Evolutionary conservation across 2,113 vertebrate species (phyloP).

Genomic region (Aspidoscelis tigris): DNA sequence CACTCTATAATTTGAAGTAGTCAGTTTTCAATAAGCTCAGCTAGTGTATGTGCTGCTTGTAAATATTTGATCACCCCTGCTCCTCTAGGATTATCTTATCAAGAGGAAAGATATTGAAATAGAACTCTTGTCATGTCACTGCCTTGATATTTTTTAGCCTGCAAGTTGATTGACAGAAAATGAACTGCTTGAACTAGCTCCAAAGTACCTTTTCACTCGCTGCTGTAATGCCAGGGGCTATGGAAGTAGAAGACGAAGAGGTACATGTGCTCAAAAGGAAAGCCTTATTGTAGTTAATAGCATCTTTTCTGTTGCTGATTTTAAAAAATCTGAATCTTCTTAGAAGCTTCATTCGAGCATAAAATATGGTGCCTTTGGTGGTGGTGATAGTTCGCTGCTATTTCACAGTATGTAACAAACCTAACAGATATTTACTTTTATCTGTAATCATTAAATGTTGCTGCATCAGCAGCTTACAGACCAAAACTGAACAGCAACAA

Average conservation of each 20-base stretch:
- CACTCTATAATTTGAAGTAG: slow-evolving; percentile 60
- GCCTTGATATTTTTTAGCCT: slow-evolving; percentile 67
- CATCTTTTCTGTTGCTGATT: slow-evolving; percentile 63
- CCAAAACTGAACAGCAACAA: slow-evolving; percentile 20
- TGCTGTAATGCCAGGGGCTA: slow-evolving; percentile 71
- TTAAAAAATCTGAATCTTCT: slow-evolving; percentile 60
- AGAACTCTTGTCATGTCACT: slow-evolving; percentile 67
- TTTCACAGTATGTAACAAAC: slow-evolving; percentile 55
- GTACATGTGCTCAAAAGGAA: slow-evolving; percentile 48
- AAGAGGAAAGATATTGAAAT: slow-evolving; percentile 71
- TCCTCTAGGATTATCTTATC: slow-evolving; percentile 70
- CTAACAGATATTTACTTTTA: slow-evolving; percentile 46
- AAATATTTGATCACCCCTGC: slow-evolving; percentile 63
- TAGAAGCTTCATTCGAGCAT: slow-evolving; percentile 64
- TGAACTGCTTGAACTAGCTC: slow-evolving; percentile 62
- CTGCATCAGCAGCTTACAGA: slow-evolving; percentile 24
- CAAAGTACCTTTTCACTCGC: slow-evolving; percentile 62
- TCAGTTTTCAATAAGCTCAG: slow-evolving; percentile 67
- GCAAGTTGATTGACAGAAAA: slow-evolving; percentile 73
- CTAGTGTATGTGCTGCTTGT: slow-evolving; percentile 46
- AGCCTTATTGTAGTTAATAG: slow-evolving; percentile 50
- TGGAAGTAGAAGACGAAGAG: slow-evolving; percentile 19
- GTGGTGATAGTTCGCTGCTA: background rate
- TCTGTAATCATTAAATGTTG: slow-evolving; percentile 41
- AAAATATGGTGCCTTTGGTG: slow-evolving; percentile 61